These are phyloP conservation scores for Orchestia grillus DNA, from an alignment of 1,140 invertebrate species.

Conservation along the genomic window DNA sequence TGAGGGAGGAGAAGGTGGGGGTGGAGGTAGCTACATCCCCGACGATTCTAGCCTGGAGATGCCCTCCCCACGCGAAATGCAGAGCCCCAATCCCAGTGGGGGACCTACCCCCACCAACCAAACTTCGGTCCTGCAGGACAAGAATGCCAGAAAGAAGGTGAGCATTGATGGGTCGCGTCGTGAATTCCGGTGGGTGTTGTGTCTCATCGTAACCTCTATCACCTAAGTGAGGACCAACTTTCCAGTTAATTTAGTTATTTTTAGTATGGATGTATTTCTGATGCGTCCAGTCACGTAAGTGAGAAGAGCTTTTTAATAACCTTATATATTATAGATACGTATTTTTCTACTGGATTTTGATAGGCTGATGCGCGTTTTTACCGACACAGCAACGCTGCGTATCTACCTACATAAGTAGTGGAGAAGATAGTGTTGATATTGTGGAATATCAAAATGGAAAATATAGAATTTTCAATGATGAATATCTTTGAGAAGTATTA, in stretches of 20 bases:
- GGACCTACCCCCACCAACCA: conserved; percentile 9
- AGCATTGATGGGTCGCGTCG: neutral
- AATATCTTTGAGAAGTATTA: too few relatives aligned
- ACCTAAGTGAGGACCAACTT: neutral
- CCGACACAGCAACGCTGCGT: too few relatives aligned
- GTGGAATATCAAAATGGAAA: too few relatives aligned
- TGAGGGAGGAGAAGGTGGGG: neutral
- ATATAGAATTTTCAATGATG: too few relatives aligned
- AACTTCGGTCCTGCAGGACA: conserved; percentile 16
- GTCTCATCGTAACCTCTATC: neutral
- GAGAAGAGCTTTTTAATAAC: too few relatives aligned
- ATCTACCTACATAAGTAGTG: too few relatives aligned
- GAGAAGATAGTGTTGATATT: too few relatives aligned
- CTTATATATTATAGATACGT: too few relatives aligned
- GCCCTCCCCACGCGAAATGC: conserved; percentile 39
- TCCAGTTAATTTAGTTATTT: neutral
- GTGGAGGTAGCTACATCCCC: conserved; percentile 17
- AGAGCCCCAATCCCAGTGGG: conserved; percentile 37
- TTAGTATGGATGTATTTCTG: too few relatives aligned
- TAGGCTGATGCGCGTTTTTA: neutral
- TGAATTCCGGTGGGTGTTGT: neutral
- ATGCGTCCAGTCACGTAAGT: too few relatives aligned
- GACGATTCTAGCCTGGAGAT: conserved; percentile 37
- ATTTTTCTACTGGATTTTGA: too few relatives aligned
- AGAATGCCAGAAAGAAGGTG: conserved; percentile 41